Conservation (phyloP, 2,888 invertebrate genomes). For the Labia minor region DNA sequence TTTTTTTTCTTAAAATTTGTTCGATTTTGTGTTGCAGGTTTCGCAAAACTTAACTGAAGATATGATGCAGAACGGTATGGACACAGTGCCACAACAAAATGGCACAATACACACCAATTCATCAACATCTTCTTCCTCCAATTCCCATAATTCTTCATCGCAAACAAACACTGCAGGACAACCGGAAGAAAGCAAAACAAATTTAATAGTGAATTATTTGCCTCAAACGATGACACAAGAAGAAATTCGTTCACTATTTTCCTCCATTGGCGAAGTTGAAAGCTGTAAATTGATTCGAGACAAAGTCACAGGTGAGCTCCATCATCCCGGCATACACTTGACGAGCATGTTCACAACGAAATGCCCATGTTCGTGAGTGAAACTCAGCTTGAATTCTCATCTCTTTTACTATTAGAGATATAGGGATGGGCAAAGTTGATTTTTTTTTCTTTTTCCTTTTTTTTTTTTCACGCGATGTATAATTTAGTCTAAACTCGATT, state of each 20-base stretch:
- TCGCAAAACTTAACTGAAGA: conserved; percentile 20
- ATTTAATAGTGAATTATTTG: conserved; percentile 98
- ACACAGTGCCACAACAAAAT: conserved; percentile 73
- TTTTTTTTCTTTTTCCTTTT: conserved; percentile 20
- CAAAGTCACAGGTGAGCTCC: conserved; percentile 76
- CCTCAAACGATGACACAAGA: conserved; percentile 99
- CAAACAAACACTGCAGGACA: conserved; percentile 43
- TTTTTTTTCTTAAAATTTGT: no score
- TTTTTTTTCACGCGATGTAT: conserved; percentile 17
- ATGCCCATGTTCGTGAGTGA: neutral
- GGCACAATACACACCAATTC: conserved; percentile 42
- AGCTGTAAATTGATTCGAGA: conserved; percentile 98
- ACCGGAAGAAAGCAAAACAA: conserved; percentile 91
- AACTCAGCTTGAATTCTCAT: neutral
- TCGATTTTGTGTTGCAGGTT: conserved; percentile 28
- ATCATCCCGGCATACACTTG: neutral
- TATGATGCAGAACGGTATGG: conserved; percentile 76
- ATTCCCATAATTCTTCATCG: conserved; percentile 34
- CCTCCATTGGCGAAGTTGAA: conserved; percentile 97
- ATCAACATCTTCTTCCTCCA: conserved; percentile 32
- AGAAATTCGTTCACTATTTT: conserved; percentile 94
- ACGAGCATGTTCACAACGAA: neutral
- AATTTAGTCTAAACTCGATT: conserved; percentile 25
- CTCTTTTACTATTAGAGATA: neutral
- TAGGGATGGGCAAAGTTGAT: conserved; percentile 25